Base-by-base conservation (phyloP, 2,888 invertebrate species). In the Andrena trimmerana region DNA sequence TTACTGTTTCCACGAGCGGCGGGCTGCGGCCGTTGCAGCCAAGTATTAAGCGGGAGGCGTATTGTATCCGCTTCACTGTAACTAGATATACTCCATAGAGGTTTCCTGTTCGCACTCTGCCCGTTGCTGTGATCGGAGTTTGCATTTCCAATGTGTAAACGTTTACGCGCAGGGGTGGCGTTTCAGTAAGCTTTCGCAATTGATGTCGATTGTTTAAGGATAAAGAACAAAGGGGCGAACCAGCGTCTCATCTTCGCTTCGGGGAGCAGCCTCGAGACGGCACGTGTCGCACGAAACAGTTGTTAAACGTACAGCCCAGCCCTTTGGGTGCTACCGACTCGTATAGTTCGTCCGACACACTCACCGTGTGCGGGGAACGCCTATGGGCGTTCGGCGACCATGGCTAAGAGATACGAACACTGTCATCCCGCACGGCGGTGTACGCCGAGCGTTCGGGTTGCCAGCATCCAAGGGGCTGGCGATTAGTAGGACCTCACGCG, bases 81-180 rank as follows among this genome's bases (percentile, higher is more conserved):
- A 74, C 54, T 82, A 82, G 66, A 69, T 52, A 71, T 73, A 77
- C 59, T 76, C 36, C 54, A 31, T 77, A 33, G n/a, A 62, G 36
- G 50, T 62, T 76, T 66, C 72, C 60, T 42, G 48, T 71, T 59
- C 57, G 66, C 54, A 50, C 66, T 72, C 72, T 72, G 68, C 71
- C 73, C 75, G 71, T 74, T 75, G 84, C 84, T 84, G 84, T 84
- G 78, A 72, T 63, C 75, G 69, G 71, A 84, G 29, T 71, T 75
- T 84, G 68, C 78, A 84, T 83, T 83, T 83, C 57, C 68, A 65
- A 83, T 13, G 29, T 71, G 57, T 20, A 31, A 73, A 42, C 31
- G 48, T 69, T 72, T 75, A 71, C 67, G 48, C 36, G 13, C 27
- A 69, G 48, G 52, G 6, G 13, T 57, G 63, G 60, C 42, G 59